Base-by-base conservation (phyloP, 2,113 vertebrate genomes). In the Lepisosteus oculatus region DNA sequence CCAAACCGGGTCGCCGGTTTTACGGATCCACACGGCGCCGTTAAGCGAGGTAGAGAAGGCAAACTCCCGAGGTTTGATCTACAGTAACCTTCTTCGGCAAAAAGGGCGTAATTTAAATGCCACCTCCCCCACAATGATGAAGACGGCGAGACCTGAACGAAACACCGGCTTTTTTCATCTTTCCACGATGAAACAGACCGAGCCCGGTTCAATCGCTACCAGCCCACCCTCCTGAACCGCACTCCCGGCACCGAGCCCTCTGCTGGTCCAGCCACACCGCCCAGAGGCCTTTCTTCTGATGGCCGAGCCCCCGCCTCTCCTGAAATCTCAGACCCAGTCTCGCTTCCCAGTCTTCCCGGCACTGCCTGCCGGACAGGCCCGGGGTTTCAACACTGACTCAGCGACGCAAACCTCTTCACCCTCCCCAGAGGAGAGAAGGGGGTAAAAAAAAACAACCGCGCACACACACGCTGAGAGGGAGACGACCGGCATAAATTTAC, bases 251-350 rank as follows among this genome's bases (percentile, higher is more conserved):
- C 47, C 47, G 73, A 79, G 80, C 79, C 77, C 79, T 80, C 79
- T 75, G 11, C 17, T 59, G 76, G 69, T 3, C 51, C 66, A 64
- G 57, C 51, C 68, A 61, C 4, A 65, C 61, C 47, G 83, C 79
- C 81, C 81, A 81, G 66, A 55, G 72, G 66, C 67, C 61, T 61
- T 62, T 68, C 61, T 62, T 0, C 3, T 57, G 67, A 7, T 73
- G 79, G 73, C 79, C 74, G 75, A 83, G 76, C 84, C 78, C 17
- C 78, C 76, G 43, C 45, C 76, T 85, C 73, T 78, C 77, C 72
- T 85, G 69, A 87, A 87, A 84, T 79, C 79, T 77, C 78, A 84
- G 85, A 84, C 78, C 84, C 78, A 74, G 72, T 75, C 73, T 76
- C 45, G 59, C 13, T 77, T 72, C 72, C 73, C 73, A 13, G 69